A percentile compares a stretch with the other conserved stretches of the same genome.
phyloP scores from a whole-genome alignment of 2,888 invertebrate genomes.

The Acronicta alni region DNA sequence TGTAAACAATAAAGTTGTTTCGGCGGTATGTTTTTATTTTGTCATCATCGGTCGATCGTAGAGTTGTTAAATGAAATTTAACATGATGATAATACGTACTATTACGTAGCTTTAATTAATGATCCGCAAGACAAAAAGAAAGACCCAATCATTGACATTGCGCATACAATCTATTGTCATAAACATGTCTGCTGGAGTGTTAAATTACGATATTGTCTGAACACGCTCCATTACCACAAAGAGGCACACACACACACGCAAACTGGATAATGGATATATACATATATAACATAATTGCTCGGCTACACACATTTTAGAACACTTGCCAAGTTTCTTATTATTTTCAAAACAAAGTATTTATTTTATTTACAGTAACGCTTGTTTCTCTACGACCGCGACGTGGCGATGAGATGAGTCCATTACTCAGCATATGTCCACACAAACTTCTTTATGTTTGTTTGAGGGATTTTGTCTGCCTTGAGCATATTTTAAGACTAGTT shows the following conservation, averaged over 20 bases:
- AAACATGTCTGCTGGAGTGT: constrained; percentile 35
- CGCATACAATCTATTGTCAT: constrained; percentile 24
- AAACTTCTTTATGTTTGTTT: constrained; percentile 26
- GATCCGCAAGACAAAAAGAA: constrained; percentile 28
- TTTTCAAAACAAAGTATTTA: constrained; percentile 35
- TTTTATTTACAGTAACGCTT: constrained; percentile 28
- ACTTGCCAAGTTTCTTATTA: constrained; percentile 49
- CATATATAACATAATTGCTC: constrained; percentile 43
- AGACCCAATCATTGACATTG: constrained; percentile 41
- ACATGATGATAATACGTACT: constrained; percentile 18
- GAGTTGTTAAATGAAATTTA: constrained; percentile 37
- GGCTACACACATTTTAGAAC: constrained; percentile 45
- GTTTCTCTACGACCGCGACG: constrained; percentile 19
- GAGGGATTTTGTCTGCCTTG: constrained; percentile 15
- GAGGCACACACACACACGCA: constrained; percentile 50
- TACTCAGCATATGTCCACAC: constrained; percentile 38
- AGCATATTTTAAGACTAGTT: constrained; percentile 9
- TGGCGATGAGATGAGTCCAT: constrained; percentile 24
- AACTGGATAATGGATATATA: constrained; percentile 42
- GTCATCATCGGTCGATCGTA: constrained; percentile 38
- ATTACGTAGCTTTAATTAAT: constrained; percentile 22
- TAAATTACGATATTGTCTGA: constrained; percentile 63
- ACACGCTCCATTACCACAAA: constrained; percentile 60
- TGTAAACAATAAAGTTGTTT: constrained; percentile 64
- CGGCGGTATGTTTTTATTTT: constrained; percentile 61